A percentile compares a stretch with the other conserved stretches of the same genome.
These are phyloP conservation scores for Trichopria drosophilae DNA, from an alignment of 2,888 invertebrate species.

Conservation along the genomic window DNA sequence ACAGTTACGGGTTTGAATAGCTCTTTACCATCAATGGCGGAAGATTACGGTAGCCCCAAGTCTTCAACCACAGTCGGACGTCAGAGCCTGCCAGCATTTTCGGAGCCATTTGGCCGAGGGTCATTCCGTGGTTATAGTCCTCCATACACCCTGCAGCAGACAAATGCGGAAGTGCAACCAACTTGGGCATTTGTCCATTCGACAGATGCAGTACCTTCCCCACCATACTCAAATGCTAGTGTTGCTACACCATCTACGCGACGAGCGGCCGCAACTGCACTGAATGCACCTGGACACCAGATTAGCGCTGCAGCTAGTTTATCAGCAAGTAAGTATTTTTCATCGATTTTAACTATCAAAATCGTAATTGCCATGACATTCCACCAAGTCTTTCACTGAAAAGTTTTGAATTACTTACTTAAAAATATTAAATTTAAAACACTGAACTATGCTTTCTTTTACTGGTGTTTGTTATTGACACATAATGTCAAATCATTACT, in stretches of 20 bases:
- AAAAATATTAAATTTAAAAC: no score
- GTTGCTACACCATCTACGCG: constrained; percentile 33
- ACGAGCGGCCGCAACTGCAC: constrained; percentile 34
- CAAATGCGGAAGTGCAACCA: no score
- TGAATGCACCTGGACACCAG: constrained; percentile 52
- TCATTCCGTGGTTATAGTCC: constrained; percentile 49
- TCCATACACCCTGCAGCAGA: constrained; percentile 45
- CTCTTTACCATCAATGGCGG: constrained; percentile 41
- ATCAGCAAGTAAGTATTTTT: constrained; percentile 69
- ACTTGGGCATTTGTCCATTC: no score
- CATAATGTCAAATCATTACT: no score
- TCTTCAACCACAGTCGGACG: constrained; percentile 46
- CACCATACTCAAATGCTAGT: no score
- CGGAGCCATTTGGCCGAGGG: constrained; percentile 61
- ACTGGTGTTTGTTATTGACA: no score
- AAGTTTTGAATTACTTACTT: no score
- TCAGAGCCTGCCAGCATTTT: constrained; percentile 63
- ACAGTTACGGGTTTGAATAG: constrained; percentile 36
- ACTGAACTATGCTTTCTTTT: no score
- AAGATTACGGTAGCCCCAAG: constrained; percentile 52
- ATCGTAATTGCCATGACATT: no score
- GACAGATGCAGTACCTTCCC: no score
- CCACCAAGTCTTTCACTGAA: no score
- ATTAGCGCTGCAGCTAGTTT: constrained; percentile 72
- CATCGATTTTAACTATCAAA: neutral